Base-by-base conservation (phyloP, 2,888 invertebrate species). In the Dermolepida albohirtum region DNA sequence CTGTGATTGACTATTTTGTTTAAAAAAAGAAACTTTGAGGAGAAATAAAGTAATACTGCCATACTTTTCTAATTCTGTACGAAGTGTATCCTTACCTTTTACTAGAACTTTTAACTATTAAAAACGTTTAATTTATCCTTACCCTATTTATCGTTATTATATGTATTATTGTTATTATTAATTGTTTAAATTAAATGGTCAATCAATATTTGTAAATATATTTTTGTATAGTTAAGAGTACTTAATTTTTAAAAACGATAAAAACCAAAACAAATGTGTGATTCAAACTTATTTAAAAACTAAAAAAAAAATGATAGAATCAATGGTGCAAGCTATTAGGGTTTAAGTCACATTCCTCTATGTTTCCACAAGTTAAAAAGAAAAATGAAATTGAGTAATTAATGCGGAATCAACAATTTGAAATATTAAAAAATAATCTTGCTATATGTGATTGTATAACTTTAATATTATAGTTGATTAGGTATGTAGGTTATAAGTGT, bases 291-390 rank as follows among this genome's bases (percentile, higher is more conserved):
- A 67, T 70, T 52, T 67, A 67, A 57, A 17, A 68, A 70, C 69
- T n/a, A 54, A 66, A 54, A 69, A 51, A 51, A 67, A 67, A 54
- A 69, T 59, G 54, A 73, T 79, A 79, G 81, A 81, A 80, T 80
- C 81, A 78, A 81, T 80, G 81, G 81, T 81, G 81, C 81, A 80
- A 80, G 77, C 75, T 76, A 76, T 71, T 74, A 72, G 74, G 63
- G 52, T 64, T 69, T 76, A 77, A 78, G 76, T 77, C 74, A 79
- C 79, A 79, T 79, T 79, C 79, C 78, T 78, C 76, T 74, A 76
- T 78, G 75, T 78, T 73, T 75, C 74, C 76, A 74, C 75, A 71
- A 6, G 34, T 34, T 10, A 10, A 34, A 34, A 29, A n/a, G 29
- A 29, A 6, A 71, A 55, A 71, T 66, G 67, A 73, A 71, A 70